These are phyloP conservation scores for Passerculus sandwichensis DNA, from an alignment of 2,797 vertebrate species.

Conservation along the genomic window DNA sequence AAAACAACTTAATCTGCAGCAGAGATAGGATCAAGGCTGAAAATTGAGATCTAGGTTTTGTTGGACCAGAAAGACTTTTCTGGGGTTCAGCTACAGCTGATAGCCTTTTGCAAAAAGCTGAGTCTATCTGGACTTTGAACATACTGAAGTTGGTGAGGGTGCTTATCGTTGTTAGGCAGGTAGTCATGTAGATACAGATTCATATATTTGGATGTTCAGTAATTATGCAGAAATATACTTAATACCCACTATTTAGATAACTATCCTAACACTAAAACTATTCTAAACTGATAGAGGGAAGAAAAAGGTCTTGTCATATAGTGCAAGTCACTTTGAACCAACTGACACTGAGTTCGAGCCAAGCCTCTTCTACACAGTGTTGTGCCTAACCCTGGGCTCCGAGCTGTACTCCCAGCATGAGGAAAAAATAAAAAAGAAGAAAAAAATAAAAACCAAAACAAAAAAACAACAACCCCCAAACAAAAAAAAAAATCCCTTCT, in stretches of 20 bases:
- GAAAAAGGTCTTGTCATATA: background rate
- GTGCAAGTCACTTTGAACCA: background rate
- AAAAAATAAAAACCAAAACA: background rate
- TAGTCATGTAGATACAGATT: background rate
- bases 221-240: background rate
- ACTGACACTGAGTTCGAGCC: background rate
- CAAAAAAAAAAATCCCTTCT: background rate
- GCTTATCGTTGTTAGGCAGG: background rate
- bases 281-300: background rate
- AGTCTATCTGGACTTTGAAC: background rate
- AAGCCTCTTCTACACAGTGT: constrained; percentile 71
- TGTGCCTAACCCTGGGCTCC: constrained; percentile 83
- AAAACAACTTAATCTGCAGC: constrained; percentile 1
- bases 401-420: constrained; percentile 55
- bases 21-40: background rate
- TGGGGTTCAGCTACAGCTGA: background rate
- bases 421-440: background rate
- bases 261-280: background rate
- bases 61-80: background rate
- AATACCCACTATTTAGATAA: background rate
- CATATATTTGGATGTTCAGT: background rate
- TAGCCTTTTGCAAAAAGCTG: background rate
- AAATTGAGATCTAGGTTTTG: background rate
- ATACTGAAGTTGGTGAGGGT: background rate
- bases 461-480: background rate